These are phyloP conservation scores for Latrodectus hesperus DNA, from an alignment of 2,888 invertebrate genomes.

Conservation along the genomic window DNA sequence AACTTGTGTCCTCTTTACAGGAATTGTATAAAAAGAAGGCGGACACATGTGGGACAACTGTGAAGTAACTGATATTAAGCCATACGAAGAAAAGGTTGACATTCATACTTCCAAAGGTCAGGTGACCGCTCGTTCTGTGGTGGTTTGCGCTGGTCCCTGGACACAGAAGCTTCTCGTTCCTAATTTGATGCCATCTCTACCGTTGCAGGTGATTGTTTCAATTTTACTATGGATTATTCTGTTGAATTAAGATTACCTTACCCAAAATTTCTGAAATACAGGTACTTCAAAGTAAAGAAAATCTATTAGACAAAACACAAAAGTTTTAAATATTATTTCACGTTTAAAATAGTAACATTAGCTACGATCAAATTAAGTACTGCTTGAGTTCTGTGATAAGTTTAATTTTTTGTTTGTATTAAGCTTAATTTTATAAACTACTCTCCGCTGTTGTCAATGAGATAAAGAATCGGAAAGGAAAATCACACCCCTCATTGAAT, in stretches of 20 bases:
- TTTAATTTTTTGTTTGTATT: too few species aligned
- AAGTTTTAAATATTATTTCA: not conserved
- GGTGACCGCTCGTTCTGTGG: slow-evolving; percentile 26
- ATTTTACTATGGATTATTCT: not conserved
- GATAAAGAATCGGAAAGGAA: too few species aligned
- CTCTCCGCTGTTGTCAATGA: too few species aligned
- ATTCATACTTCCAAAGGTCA: slow-evolving; percentile 9
- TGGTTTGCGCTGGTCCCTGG: slow-evolving; percentile 50
- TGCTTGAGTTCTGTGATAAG: too few species aligned
- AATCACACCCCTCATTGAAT: too few species aligned
- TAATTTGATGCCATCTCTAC: slow-evolving; percentile 6
- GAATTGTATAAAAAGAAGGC: slow-evolving; percentile 26
- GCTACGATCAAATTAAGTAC: not conserved
- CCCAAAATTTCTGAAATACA: not conserved
- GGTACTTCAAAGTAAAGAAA: not conserved
- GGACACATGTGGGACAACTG: slow-evolving; percentile 48
- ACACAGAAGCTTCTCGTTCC: slow-evolving; percentile 23
- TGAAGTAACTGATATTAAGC: slow-evolving; percentile 15
- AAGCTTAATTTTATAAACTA: too few species aligned
- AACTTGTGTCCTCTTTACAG: not conserved
- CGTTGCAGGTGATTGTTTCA: slow-evolving; percentile 22
- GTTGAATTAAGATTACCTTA: not conserved
- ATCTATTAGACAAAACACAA: not conserved
- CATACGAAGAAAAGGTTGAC: not conserved
- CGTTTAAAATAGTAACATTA: not conserved